Conservation (phyloP, 1,140 invertebrate species). For the Andricus grossulariae region DNA sequence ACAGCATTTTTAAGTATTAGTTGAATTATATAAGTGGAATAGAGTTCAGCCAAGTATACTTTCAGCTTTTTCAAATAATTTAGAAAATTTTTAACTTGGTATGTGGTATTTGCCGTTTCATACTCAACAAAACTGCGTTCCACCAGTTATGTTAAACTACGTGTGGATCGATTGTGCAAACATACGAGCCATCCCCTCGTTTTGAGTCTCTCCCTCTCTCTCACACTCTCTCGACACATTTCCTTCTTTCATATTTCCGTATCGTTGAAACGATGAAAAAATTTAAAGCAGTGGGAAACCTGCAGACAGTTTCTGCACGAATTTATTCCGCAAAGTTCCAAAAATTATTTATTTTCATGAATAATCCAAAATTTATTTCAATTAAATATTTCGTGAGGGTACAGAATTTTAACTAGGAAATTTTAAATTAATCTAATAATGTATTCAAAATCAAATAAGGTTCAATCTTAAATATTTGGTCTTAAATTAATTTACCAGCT, state of each 20-base stretch:
- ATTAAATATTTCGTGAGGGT: no score
- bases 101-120: conserved; percentile 28
- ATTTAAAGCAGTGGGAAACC: background rate
- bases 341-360: no score
- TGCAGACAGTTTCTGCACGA: background rate
- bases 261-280: conserved; percentile 20
- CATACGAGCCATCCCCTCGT: conserved; percentile 46
- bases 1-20: no score
- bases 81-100: conserved; percentile 2
- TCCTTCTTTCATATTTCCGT: conserved; percentile 31
- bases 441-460: no score
- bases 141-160: conserved; percentile 59
- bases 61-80: conserved; percentile 41
- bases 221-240: conserved; percentile 36
- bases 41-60: conserved; percentile 38
- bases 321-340: background rate
- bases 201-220: conserved; percentile 19
- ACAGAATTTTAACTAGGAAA: no score
- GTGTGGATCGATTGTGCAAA: conserved; percentile 65
- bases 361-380: no score
- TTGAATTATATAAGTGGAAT: no score
- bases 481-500: no score
- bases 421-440: no score
- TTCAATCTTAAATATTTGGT: no score
- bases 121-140: conserved; percentile 38